These are phyloP conservation scores for Oxyruncus cristatus DNA, from an alignment of 2,113 vertebrate genomes.

Conservation along the genomic window DNA sequence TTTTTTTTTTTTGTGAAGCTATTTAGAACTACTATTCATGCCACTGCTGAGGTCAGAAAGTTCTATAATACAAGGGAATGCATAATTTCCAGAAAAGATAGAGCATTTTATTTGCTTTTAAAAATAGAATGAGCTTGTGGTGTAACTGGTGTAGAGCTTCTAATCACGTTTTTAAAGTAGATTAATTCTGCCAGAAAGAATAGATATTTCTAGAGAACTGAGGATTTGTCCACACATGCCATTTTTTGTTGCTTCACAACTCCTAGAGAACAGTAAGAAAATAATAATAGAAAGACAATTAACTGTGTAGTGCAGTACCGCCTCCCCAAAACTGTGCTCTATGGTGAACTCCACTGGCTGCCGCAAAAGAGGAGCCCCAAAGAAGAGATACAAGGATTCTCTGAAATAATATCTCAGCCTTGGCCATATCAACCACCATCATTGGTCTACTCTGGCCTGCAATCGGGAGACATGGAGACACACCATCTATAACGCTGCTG, in stretches of 20 bases:
- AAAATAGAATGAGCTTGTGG: accelerated
- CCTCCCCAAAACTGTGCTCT: too few relatives aligned
- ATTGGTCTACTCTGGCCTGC: too few relatives aligned
- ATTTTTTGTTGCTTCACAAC: neutral
- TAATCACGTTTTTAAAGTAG: neutral
- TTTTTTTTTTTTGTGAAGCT: neutral
- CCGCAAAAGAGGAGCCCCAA: too few relatives aligned
- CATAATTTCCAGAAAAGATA: neutral
- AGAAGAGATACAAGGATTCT: too few relatives aligned
- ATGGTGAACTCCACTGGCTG: too few relatives aligned
- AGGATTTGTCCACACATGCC: neutral
- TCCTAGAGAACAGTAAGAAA: neutral
- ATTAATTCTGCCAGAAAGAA: neutral
- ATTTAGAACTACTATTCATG: neutral
- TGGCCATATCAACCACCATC: too few relatives aligned
- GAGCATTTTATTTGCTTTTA: neutral
- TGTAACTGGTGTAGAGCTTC: neutral
- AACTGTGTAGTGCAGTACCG: accelerated
- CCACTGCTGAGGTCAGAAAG: neutral
- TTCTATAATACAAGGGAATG: neutral
- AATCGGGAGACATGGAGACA: too few relatives aligned
- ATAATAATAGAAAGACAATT: neutral
- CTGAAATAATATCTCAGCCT: too few relatives aligned
- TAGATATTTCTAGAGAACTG: neutral
- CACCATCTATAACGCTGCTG: too few relatives aligned